A percentile compares a stretch with the other conserved stretches of the same genome.
Conservation (phyloP, 2,113 vertebrate genomes). For the Thamnophis sirtalis region DNA sequence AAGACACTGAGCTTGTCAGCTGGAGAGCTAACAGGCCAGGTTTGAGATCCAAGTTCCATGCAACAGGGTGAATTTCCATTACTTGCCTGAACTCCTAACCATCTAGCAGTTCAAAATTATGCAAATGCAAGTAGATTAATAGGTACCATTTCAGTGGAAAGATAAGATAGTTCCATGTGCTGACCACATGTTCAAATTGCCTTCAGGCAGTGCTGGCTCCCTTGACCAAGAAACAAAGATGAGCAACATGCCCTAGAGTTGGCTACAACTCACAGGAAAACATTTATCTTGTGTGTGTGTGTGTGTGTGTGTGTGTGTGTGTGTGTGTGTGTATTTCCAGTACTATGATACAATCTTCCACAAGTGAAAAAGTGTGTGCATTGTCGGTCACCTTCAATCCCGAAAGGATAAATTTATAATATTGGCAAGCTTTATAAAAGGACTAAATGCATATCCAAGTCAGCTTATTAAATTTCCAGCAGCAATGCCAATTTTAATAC, state of each 20-base stretch:
- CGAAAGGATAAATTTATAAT: background rate
- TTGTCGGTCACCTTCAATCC: background rate
- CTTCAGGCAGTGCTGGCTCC: background rate
- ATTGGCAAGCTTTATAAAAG: background rate
- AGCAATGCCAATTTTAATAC: background rate
- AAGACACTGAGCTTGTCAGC: background rate
- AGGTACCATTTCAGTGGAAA: background rate
- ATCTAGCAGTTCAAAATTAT: background rate
- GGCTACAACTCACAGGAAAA: background rate
- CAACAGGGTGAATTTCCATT: background rate
- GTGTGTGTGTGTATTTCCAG: background rate
- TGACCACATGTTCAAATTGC: background rate
- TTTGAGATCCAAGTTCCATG: background rate
- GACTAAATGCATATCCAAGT: background rate
- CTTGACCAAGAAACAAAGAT: background rate
- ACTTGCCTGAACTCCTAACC: background rate
- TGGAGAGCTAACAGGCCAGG: background rate
- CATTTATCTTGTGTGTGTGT: background rate
- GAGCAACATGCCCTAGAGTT: background rate
- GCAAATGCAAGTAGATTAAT: background rate
- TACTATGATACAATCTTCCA: background rate
- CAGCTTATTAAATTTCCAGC: background rate
- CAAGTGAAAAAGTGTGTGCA: background rate
- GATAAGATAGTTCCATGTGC: background rate
- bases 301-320: background rate